Evolutionary conservation across 1,140 invertebrate species (phyloP), one percentile per base, ranked within the genome.

Genomic region (Ylistrum balloti): DNA sequence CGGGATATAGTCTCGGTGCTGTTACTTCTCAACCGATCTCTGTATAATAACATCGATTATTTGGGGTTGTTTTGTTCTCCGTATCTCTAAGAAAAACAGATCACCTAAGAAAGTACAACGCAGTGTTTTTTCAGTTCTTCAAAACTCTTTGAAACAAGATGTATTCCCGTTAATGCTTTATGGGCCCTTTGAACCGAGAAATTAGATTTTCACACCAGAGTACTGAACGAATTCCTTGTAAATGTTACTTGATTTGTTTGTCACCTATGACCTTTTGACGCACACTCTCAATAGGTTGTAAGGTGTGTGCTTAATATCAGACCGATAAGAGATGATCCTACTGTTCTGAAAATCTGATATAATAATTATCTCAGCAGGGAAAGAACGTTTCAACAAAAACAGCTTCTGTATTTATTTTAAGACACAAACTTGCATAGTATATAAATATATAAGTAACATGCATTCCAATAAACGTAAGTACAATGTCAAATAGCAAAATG

Each of bases 401-500:
- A 48, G 3, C 56, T 28, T 74, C n/a, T 74, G 56, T 28, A 28
- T 74, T 74, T 74, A 74, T 74, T 74, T 74, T 28, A 74, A 74
- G 56, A 74, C 56, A 74, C 56, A n/a, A 74, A 74, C 56, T 74
- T 74, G 9, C 56, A n/a, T 74, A 74, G 15, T 28, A 11, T 74
- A 28, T 74, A 74, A 74, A 9, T 74, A 74, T 74, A 74, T 74
- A 74, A 74, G 2, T n/a, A 74, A 74, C 56, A 74, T n/a, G n/a
- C 56, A 74, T n/a, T 74, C n/a, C 3, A 74, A 74, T 28, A 74
- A 1, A 5, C n/a, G 7, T 28, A n/a, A 74, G 13, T 28, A 28
- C 17, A 3, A 11, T 3, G 41, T 74, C 5, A 74, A 28, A 74
- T 74, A 74, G n/a, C n/a, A 9, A 74, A 74, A n/a, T 74, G 20